Evolutionary conservation across 2,797 vertebrate genomes (phyloP).

Genomic region (Prunella strophiata): DNA sequence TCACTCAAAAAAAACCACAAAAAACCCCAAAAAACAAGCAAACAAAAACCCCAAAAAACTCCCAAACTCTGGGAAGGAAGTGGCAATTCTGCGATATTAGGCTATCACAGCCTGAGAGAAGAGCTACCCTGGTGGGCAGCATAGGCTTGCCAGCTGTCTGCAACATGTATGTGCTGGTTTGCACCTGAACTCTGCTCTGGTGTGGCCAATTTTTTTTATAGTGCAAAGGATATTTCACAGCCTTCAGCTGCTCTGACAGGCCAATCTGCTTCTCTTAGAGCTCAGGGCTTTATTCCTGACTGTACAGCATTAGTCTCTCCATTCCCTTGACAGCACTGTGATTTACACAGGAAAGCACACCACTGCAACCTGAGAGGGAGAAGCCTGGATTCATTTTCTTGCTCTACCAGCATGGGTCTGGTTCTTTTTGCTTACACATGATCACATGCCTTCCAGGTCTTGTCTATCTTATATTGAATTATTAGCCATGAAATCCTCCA

Average conservation of each 20-base stretch:
- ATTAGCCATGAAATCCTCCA: conserved; percentile 17
- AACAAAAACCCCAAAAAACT: neutral
- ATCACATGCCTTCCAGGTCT: conserved; percentile 8
- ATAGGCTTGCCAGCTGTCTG: neutral
- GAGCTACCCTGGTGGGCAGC: neutral
- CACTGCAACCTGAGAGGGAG: neutral
- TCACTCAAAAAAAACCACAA: neutral
- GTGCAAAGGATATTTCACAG: neutral
- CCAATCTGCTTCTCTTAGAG: neutral
- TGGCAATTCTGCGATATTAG: neutral
- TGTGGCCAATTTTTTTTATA: neutral
- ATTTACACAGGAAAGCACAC: neutral
- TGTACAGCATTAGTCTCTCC: neutral
- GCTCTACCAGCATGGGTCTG: neutral
- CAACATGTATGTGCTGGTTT: neutral
- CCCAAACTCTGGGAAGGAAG: neutral
- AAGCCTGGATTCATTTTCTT: neutral
- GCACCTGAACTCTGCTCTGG: neutral
- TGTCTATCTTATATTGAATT: neutral
- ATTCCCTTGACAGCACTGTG: neutral
- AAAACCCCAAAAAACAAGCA: neutral
- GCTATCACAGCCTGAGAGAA: neutral
- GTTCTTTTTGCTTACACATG: neutral
- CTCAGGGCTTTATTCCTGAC: neutral
- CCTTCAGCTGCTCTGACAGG: neutral